phyloP scores from a whole-genome alignment of 1,140 invertebrate genomes.

The Penaeus japonicus region DNA sequence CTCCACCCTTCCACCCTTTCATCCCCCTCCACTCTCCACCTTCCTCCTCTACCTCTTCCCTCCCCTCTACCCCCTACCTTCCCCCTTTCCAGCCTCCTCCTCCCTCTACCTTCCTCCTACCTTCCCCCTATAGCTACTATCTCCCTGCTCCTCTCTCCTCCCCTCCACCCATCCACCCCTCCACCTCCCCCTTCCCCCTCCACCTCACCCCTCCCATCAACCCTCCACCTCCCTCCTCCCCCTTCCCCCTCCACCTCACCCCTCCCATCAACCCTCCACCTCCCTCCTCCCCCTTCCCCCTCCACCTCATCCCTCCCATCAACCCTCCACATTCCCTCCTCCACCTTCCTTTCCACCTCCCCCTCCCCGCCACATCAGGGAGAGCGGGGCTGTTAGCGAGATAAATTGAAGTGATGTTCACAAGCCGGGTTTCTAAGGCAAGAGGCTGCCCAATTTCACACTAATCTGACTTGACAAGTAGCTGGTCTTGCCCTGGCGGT shows the following conservation, averaged over 20 bases:
- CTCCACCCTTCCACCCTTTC: too few relatives aligned
- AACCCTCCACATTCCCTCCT: too few relatives aligned
- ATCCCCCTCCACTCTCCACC: too few relatives aligned
- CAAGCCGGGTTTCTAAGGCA: slow-evolving; percentile 1
- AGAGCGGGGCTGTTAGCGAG: too few relatives aligned
- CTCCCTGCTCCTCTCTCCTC: too few relatives aligned
- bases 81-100: too few relatives aligned
- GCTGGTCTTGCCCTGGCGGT: slow-evolving; percentile 1
- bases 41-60: too few relatives aligned
- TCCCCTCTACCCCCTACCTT: too few relatives aligned
- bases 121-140: too few relatives aligned
- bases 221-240: not conserved
- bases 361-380: not conserved
- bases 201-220: too few relatives aligned
- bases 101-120: too few relatives aligned
- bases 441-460: slow-evolving; percentile 45
- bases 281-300: not conserved
- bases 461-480: slow-evolving; percentile 44
- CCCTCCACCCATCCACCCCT: not conserved
- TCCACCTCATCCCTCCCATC: not conserved
- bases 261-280: not conserved
- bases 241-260: not conserved
- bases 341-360: too few relatives aligned
- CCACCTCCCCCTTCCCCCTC: not conserved
- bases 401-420: slow-evolving; percentile 21